Evolutionary conservation across 2,113 vertebrate genomes (phyloP).

Genomic region (Vidua macroura): DNA sequence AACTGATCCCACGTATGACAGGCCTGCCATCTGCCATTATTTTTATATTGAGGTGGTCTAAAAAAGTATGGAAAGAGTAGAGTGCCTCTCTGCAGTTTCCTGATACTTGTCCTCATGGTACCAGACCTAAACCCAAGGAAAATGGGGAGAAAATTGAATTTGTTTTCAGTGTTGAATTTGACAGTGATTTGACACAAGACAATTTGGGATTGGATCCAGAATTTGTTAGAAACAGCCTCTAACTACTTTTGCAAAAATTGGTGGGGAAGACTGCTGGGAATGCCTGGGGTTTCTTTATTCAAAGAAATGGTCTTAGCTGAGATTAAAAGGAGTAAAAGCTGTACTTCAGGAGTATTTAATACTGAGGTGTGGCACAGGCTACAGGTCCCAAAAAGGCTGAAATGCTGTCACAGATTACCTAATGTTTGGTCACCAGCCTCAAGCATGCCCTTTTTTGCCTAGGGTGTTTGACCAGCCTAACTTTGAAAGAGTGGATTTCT

Average conservation of each 20-base stretch:
- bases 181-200: not conserved
- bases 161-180: not conserved
- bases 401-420: not conserved
- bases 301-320: not conserved
- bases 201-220: not conserved
- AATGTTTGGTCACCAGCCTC: not conserved
- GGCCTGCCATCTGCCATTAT: not conserved
- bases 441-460: not conserved
- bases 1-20: accelerated
- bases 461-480: not conserved
- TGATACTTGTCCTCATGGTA: not conserved
- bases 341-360: not conserved
- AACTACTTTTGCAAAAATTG: not conserved
- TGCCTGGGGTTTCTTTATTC: not conserved
- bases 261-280: not conserved
- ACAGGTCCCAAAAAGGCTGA: not conserved
- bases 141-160: accelerated
- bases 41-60: not conserved
- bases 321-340: not conserved
- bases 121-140: not conserved
- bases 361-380: not conserved
- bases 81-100: not conserved
- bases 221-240: not conserved
- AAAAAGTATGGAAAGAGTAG: not conserved
- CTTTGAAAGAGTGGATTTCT: not conserved